Percentiles rank a stretch among this genome's conserved stretches.
Evolutionary conservation across 2,888 invertebrate genomes (phyloP).

Genomic region (Nineta flava): DNA sequence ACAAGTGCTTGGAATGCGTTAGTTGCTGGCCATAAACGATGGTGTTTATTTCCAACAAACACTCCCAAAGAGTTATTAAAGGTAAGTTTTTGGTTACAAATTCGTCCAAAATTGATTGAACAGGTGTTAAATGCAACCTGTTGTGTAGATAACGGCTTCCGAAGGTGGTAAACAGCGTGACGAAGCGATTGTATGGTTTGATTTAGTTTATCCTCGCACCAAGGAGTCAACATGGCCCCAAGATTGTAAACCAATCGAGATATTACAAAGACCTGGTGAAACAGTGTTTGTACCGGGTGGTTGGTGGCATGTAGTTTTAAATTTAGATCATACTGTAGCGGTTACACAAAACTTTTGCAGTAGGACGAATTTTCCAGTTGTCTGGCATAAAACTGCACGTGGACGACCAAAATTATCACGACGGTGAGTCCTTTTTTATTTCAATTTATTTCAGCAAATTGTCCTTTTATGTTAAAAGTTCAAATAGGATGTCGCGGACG

Average conservation of each 20-base stretch:
- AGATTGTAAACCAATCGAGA: conserved; percentile 84
- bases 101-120: not conserved
- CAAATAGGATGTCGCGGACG: not conserved
- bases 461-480: no score
- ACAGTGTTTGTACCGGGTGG: conserved; percentile 98
- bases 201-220: conserved; percentile 84
- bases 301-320: conserved; percentile 99
- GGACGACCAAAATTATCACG: conserved; percentile 90
- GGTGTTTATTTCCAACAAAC: conserved; percentile 96
- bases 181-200: conserved; percentile 98
- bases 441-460: no score
- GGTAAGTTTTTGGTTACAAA: conserved; percentile 32
- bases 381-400: conserved; percentile 95
- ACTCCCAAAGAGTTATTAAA: conserved; percentile 94
- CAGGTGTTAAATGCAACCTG: not conserved
- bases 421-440: conserved; percentile 57
- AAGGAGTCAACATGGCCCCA: conserved; percentile 78
- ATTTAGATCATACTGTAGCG: conserved; percentile 90
- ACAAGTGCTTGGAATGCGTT: conserved; percentile 99
- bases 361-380: conserved; percentile 87
- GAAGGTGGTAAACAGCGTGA: conserved; percentile 96
- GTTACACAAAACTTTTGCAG: conserved; percentile 98
- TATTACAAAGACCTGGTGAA: conserved; percentile 89
- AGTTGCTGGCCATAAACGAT: conserved; percentile 75
- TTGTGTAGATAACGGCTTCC: conserved; percentile 35